Conservation (phyloP, 2,888 invertebrate genomes). For the Tenthredo notha region DNA sequence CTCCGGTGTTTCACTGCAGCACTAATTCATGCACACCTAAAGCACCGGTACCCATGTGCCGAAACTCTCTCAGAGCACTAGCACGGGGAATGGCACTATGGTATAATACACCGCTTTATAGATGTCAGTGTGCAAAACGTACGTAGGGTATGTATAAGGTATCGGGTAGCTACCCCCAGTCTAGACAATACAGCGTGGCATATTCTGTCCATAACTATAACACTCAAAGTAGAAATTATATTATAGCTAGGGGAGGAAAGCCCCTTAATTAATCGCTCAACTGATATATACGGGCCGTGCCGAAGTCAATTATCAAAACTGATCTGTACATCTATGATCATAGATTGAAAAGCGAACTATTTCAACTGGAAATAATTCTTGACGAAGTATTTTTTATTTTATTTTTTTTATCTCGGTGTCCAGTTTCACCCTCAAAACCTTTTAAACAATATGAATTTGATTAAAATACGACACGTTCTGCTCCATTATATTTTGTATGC, state of each 20-base stretch:
- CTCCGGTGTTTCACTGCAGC: slow-evolving; percentile 4
- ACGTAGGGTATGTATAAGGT: not conserved
- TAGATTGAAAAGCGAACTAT: not conserved
- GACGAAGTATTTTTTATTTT: not conserved
- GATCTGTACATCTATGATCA: not conserved
- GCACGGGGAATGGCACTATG: not conserved
- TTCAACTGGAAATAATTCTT: not conserved
- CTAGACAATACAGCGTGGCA: slow-evolving; percentile 27
- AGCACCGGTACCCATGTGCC: not conserved
- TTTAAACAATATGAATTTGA: not conserved
- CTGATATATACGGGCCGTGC: not conserved
- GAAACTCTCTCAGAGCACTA: not conserved
- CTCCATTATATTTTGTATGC: not conserved
- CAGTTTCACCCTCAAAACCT: not conserved
- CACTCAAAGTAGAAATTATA: slow-evolving; percentile 21
- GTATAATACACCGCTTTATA: not conserved
- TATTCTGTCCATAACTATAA: slow-evolving; percentile 17
- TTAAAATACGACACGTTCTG: not conserved
- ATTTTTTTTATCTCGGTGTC: not conserved
- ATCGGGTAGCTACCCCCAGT: not conserved
- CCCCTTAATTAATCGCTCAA: slow-evolving; percentile 20
- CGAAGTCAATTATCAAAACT: not conserved
- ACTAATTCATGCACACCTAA: slow-evolving; percentile 13
- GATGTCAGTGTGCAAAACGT: not conserved
- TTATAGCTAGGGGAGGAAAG: not conserved